Percentiles rank a stretch among this genome's conserved stretches.
Conservation (phyloP, 2,113 vertebrate genomes). For the Talpa occidentalis region DNA sequence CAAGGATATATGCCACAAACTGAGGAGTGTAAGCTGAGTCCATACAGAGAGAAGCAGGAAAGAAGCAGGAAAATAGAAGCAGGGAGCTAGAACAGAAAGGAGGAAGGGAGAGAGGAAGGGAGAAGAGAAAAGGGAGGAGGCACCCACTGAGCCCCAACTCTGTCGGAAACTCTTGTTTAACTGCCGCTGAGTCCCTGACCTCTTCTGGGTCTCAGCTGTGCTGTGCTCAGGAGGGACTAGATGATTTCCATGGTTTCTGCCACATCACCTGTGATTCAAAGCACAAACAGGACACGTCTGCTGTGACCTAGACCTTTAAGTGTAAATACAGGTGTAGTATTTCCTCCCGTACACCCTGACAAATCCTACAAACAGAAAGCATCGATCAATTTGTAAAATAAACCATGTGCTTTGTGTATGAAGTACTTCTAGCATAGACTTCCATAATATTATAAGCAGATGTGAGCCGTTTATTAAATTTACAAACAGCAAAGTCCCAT, state of each 20-base stretch:
- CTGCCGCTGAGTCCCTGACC: not conserved
- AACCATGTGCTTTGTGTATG: slow-evolving; percentile 55
- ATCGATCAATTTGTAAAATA: slow-evolving; percentile 35
- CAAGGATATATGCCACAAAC: not conserved
- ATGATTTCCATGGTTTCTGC: not conserved
- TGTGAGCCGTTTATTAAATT: slow-evolving; percentile 78
- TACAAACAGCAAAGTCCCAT: slow-evolving; percentile 67
- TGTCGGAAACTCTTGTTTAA: not conserved
- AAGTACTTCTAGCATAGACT: slow-evolving; percentile 19
- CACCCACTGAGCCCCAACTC: not conserved
- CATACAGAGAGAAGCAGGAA: not conserved
- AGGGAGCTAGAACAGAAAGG: too few species aligned
- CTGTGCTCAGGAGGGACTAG: not conserved
- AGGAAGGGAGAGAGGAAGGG: not conserved
- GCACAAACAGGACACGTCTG: not conserved
- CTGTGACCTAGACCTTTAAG: not conserved
- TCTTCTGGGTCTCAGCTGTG: not conserved
- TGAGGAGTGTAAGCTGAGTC: not conserved
- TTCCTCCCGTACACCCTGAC: not conserved
- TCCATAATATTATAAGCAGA: slow-evolving; percentile 77
- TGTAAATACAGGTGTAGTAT: slow-evolving; percentile 23
- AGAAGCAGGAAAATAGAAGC: not conserved
- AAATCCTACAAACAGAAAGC: slow-evolving; percentile 60
- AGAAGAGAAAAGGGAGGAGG: not conserved
- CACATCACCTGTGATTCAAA: not conserved